Conservation (phyloP, 2,888 invertebrate genomes). For the Mythimna vitellina region DNA sequence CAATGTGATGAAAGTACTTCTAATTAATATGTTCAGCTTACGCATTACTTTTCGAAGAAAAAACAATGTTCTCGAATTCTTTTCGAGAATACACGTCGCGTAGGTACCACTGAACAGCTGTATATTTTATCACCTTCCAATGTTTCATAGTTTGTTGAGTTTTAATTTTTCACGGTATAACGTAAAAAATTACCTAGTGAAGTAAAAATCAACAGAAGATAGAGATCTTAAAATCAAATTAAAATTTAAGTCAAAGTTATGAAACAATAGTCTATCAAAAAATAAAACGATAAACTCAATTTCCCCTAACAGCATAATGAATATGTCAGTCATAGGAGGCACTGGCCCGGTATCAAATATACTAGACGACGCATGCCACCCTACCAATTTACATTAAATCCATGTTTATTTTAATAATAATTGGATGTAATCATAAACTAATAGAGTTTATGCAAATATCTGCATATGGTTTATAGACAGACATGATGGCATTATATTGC, state of each 20-base stretch:
- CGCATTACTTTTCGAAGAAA: no score
- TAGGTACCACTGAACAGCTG: no score
- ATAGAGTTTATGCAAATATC: slow-evolving; percentile 44
- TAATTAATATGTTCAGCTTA: no score
- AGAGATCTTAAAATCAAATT: neutral
- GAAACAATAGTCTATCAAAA: neutral
- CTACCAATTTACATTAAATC: slow-evolving; percentile 36
- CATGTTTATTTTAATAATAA: slow-evolving; percentile 52
- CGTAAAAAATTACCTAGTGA: neutral
- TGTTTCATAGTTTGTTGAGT: no score
- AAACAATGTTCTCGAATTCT: no score
- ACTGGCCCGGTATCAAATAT: slow-evolving; percentile 1
- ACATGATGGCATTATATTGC: slow-evolving; percentile 9
- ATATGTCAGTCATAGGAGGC: neutral
- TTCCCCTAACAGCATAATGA: neutral
- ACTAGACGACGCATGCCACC: neutral
- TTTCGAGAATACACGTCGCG: no score
- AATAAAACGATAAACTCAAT: neutral
- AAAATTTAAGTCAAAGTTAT: neutral
- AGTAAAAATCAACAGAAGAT: neutral
- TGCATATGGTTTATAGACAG: neutral
- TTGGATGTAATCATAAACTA: slow-evolving; percentile 35
- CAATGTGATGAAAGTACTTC: no score
- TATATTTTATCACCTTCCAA: no score
- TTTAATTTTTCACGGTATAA: no score